These are phyloP conservation scores for Drosophila paracracens DNA, from an alignment of 2,888 invertebrate species.

Conservation along the genomic window DNA sequence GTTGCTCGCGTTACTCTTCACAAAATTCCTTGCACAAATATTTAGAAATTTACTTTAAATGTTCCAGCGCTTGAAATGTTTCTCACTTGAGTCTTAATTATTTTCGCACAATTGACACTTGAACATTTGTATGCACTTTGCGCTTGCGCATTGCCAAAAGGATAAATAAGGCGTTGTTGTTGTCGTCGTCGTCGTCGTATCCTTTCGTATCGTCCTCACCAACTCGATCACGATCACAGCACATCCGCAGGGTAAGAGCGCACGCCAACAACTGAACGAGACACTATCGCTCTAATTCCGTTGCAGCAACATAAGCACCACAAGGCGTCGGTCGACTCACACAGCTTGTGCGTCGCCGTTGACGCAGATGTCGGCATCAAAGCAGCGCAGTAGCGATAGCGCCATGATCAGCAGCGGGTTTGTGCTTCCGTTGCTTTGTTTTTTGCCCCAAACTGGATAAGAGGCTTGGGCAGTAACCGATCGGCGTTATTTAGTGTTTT, in stretches of 20 bases:
- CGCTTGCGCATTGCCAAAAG: constrained; percentile 70
- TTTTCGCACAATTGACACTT: constrained; percentile 52
- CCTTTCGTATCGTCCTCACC: constrained; percentile 37
- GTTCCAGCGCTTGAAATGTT: constrained; percentile 47
- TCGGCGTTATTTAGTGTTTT: background rate
- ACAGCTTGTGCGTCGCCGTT: constrained; percentile 11
- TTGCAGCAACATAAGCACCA: constrained; percentile 49
- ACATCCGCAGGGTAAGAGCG: constrained; percentile 83
- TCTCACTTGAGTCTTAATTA: constrained; percentile 75
- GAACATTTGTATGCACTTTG: constrained; percentile 54
- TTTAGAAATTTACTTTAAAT: constrained; percentile 31
- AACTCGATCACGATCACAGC: constrained; percentile 56
- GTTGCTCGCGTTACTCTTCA: constrained; percentile 41
- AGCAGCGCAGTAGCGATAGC: constrained; percentile 47
- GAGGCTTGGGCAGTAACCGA: constrained; percentile 32
- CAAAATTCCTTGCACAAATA: constrained; percentile 40
- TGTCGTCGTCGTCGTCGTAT: constrained; percentile 17
- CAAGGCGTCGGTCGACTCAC: constrained; percentile 40
- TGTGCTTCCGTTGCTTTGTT: constrained; percentile 49
- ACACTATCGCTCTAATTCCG: constrained; percentile 72
- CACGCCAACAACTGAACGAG: constrained; percentile 84
- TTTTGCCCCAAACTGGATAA: constrained; percentile 49
- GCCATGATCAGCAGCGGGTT: constrained; percentile 41
- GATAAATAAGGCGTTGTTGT: constrained; percentile 7
- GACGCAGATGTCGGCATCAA: constrained; percentile 29